Evolutionary conservation across 2,888 invertebrate species (phyloP), one percentile per base, ranked within the genome.

Genomic region (Crocallis elinguaria): DNA sequence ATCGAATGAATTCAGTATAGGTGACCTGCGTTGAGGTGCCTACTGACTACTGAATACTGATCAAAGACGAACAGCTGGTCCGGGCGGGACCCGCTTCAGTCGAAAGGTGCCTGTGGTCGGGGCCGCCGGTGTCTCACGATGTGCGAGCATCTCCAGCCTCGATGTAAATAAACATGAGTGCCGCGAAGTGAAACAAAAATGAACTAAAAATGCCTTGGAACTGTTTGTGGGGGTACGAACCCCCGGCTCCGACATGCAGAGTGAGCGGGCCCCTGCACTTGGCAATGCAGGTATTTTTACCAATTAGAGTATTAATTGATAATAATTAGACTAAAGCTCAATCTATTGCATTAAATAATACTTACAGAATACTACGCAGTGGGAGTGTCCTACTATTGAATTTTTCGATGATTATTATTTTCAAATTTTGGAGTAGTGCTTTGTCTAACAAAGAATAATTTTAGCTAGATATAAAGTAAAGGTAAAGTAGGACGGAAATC

Each of bases 161-260:
- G 52, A 48, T 56, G 62, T 58, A 60, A 51, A 50, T 56, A 63
- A 51, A 49, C 55, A 53, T 42, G 50, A 53, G 53, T 48, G 42
- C 49, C 59, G 64, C 57, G 61, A 21, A 58, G 60, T 64, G 62
- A 36, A 17, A 23, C 25, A 58, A 65, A 61, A 68, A 82, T 84
- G 81, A 72, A 60, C 59, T 70, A 81, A 73, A n/a, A 73, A 90
- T 91, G 90, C 88, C 90, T 77, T 91, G 90, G 90, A 91, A 86
- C 70, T 91, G 90, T 71, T 68, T 91, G 35, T 91, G 90, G 90
- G 90, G 90, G 62, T 91, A 90, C 64, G 78, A 90, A 60, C 75
- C 86, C 64, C 89, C 89, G 37, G 77, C 86, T 52, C 87, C 90
- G 11, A 67, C 79, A 41, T 90, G 90, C 77, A 77, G 84, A 71